phyloP scores from a whole-genome alignment of 2,113 vertebrate species.

The Marmota monax region DNA sequence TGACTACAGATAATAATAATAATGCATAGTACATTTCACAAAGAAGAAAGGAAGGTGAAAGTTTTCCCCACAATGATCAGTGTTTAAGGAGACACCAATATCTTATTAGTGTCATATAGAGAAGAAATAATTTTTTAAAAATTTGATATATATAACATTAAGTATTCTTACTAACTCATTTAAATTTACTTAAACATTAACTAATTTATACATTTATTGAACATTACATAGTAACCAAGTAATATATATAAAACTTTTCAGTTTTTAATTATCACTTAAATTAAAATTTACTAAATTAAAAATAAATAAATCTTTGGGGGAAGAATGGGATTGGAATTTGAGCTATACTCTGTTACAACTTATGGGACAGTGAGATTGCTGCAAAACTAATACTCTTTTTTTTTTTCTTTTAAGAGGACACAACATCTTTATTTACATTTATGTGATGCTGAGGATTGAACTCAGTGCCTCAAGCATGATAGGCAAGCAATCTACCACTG shows the following conservation, averaged over 20 bases:
- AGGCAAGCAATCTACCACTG: no score
- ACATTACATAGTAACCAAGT: neutral
- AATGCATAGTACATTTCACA: no score
- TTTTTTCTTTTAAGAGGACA: no score
- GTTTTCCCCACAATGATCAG: no score
- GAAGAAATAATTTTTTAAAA: neutral
- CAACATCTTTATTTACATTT: no score
- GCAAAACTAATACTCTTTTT: neutral
- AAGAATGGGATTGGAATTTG: neutral
- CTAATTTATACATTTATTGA: no score
- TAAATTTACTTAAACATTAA: no score
- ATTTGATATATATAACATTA: neutral
- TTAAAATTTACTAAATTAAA: neutral
- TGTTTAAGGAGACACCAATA: neutral
- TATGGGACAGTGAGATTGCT: neutral
- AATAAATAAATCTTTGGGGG: neutral
- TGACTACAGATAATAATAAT: no score
- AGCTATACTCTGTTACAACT: slow-evolving; percentile 2
- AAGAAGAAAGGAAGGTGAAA: no score
- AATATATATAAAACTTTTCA: neutral
- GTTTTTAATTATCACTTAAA: neutral
- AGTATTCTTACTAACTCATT: slow-evolving; percentile 39
- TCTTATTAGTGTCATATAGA: neutral
- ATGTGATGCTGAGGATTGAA: no score
- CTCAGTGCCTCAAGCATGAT: no score